Conservation (phyloP, 2,113 vertebrate genomes). For the Silurus meridionalis region DNA sequence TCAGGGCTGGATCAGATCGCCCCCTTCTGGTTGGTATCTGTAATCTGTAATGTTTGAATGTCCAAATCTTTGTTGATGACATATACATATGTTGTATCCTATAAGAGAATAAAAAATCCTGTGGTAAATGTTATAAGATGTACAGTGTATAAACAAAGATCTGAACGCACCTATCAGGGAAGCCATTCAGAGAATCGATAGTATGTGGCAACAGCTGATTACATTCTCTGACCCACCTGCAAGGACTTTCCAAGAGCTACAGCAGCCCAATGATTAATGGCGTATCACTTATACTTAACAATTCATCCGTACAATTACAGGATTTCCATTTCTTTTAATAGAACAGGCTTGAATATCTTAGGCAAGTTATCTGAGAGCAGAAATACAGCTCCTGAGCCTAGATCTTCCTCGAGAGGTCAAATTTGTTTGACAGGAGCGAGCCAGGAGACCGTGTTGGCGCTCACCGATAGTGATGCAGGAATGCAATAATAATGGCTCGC, state of each 20-base stretch:
- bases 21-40: constrained; percentile 12
- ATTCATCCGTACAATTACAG: neutral
- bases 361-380: neutral
- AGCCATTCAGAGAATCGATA: constrained; percentile 39
- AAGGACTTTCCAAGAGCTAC: constrained; percentile 42
- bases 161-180: constrained; percentile 10
- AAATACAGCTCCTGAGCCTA: neutral
- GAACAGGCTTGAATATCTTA: neutral
- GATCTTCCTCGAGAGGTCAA: neutral
- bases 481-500: constrained; percentile 21
- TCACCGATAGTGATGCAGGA: neutral
- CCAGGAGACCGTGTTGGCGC: constrained; percentile 1
- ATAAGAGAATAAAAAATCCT: neutral
- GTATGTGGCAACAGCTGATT: constrained; percentile 44
- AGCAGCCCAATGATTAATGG: neutral
- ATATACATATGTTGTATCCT: neutral
- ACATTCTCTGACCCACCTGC: constrained; percentile 41
- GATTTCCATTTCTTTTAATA: neutral
- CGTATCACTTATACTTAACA: neutral
- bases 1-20: constrained; percentile 13
- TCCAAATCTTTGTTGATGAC: too few species aligned
- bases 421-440: constrained; percentile 26
- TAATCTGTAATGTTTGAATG: neutral
- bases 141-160: neutral
- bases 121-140: neutral